Conservation (phyloP, 2,113 vertebrate species). For the Misgurnus mizolepis region DNA sequence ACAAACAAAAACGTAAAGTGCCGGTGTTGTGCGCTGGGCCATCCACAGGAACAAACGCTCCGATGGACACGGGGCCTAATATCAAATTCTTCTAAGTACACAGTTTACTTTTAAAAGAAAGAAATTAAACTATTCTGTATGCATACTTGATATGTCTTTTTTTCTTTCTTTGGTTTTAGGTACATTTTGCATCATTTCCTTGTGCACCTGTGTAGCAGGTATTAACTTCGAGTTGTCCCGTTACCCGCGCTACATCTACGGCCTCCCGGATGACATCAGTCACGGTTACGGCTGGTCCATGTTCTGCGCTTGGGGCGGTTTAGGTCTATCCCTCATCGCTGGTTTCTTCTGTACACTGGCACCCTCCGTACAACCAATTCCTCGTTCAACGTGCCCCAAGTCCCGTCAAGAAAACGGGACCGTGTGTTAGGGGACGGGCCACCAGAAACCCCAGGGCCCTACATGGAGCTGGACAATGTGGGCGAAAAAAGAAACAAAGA, state of each 20-base stretch:
- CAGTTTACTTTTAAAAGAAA: too few relatives aligned
- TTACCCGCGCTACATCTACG: conserved; percentile 90
- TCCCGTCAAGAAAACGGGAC: conserved; percentile 95
- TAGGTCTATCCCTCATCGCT: conserved; percentile 93
- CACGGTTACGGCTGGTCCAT: conserved; percentile 98
- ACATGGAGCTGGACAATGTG: background rate
- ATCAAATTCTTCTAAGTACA: too few relatives aligned
- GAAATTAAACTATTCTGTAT: background rate
- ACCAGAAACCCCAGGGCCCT: background rate
- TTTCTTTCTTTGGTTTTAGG: conserved; percentile 70
- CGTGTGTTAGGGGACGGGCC: conserved; percentile 83
- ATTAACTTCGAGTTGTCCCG: conserved; percentile 98
- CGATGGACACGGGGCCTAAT: too few relatives aligned
- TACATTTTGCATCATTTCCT: conserved; percentile 98
- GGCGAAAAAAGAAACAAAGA: conserved; percentile 41
- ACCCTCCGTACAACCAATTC: conserved; percentile 93
- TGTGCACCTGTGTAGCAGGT: conserved; percentile 95
- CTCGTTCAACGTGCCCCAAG: conserved; percentile 95
- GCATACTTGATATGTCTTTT: background rate
- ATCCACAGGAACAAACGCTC: too few relatives aligned
- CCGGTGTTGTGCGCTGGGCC: too few relatives aligned
- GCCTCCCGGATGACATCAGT: conserved; percentile 94
- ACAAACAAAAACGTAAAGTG: too few relatives aligned
- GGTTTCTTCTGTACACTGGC: conserved; percentile 99
- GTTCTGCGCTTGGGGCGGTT: conserved; percentile 97